Evolutionary conservation across 1,140 invertebrate species (phyloP).

Genomic region (Musca vetustissima): DNA sequence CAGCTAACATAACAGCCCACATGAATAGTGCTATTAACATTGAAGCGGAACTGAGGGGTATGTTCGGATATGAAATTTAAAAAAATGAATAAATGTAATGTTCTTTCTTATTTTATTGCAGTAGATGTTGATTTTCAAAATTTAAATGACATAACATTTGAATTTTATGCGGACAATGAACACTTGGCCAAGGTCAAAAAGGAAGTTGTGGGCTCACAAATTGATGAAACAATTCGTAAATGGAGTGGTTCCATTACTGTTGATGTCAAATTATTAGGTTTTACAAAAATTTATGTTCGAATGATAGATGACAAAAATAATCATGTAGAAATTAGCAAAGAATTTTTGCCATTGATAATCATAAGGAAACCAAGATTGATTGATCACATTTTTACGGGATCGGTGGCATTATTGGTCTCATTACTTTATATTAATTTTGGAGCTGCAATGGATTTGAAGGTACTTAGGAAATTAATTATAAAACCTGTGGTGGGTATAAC

Average conservation of each 20-base stretch:
- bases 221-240: slow-evolving; percentile 18
- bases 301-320: slow-evolving; percentile 31
- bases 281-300: slow-evolving; percentile 35
- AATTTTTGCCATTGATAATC: slow-evolving; percentile 59
- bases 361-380: slow-evolving; percentile 65
- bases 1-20: neutral
- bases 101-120: neutral
- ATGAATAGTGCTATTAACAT: slow-evolving; percentile 1
- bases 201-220: slow-evolving; percentile 27
- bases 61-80: neutral
- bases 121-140: neutral
- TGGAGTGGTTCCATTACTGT: slow-evolving; percentile 39
- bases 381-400: slow-evolving; percentile 76
- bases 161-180: slow-evolving; percentile 28
- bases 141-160: slow-evolving; percentile 28
- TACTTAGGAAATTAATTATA: slow-evolving; percentile 70
- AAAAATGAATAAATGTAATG: no score
- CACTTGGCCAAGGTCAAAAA: slow-evolving; percentile 32
- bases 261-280: slow-evolving; percentile 38
- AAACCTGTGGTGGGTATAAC: slow-evolving; percentile 64
- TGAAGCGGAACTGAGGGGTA: neutral
- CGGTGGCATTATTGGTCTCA: slow-evolving; percentile 77
- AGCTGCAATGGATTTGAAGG: slow-evolving; percentile 79
- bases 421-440: slow-evolving; percentile 93
- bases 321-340: slow-evolving; percentile 30